A percentile compares a stretch with the other conserved stretches of the same genome.
Conservation (phyloP, 2,888 invertebrate species). For the Lepetodrilus schrolli region DNA sequence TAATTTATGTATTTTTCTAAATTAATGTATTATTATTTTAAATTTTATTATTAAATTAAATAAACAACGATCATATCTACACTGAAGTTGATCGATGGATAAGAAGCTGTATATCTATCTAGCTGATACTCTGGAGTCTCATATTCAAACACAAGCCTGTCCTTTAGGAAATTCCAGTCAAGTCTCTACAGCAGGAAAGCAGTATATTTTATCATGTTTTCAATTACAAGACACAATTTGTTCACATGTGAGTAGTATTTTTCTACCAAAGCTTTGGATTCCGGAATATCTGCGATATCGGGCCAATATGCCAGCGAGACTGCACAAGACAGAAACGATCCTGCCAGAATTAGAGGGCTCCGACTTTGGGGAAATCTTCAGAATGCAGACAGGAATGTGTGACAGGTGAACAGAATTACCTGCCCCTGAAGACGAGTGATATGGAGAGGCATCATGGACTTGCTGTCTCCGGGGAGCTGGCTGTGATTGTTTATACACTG, state of each 20-base stretch:
- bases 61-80: too few relatives aligned
- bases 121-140: not conserved
- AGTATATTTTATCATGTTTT: slow-evolving; percentile 21
- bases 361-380: slow-evolving; percentile 7
- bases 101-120: too few relatives aligned
- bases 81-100: too few relatives aligned
- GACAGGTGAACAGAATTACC: slow-evolving; percentile 26
- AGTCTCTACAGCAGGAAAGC: not conserved
- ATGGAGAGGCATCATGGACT: not conserved
- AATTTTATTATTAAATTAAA: too few relatives aligned
- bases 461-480: not conserved
- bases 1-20: too few relatives aligned
- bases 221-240: slow-evolving; percentile 24
- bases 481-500: slow-evolving; percentile 3
- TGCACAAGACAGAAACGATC: not conserved
- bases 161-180: too few relatives aligned
- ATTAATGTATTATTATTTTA: too few relatives aligned
- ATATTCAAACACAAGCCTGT: too few relatives aligned
- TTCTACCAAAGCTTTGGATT: slow-evolving; percentile 5
- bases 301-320: slow-evolving; percentile 2
- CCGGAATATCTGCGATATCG: not conserved
- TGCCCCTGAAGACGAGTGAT: not conserved
- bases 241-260: slow-evolving; percentile 16
- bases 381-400: slow-evolving; percentile 8
- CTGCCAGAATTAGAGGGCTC: not conserved